These are phyloP conservation scores for Sorex araneus DNA, from an alignment of 2,113 vertebrate genomes.

Conservation along the genomic window DNA sequence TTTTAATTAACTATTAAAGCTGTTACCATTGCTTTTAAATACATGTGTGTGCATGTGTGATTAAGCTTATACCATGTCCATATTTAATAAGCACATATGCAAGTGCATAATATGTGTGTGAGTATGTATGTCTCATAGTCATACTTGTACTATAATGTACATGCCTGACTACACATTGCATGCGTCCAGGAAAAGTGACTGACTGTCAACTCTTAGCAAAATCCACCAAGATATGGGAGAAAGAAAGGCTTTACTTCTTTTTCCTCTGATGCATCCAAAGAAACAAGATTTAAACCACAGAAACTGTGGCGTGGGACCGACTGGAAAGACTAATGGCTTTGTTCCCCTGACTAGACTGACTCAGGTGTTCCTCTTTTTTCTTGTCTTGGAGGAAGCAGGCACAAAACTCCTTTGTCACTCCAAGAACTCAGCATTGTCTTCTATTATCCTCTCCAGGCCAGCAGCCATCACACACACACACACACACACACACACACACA, in stretches of 20 bases:
- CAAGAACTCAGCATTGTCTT: conserved; percentile 86
- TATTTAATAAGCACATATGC: too few relatives aligned
- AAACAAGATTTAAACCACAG: conserved; percentile 68
- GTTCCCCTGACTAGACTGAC: conserved; percentile 74
- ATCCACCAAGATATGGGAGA: conserved; percentile 2
- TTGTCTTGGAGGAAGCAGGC: conserved; percentile 75
- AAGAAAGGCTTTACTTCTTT: neutral
- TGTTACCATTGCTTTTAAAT: conserved; percentile 33
- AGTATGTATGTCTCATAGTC: neutral
- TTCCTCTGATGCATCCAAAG: conserved; percentile 43
- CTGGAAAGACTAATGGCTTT: conserved; percentile 78
- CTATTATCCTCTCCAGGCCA: conserved; percentile 79
- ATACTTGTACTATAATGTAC: neutral
- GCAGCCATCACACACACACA: conserved; percentile 75
- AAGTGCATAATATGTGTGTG: too few relatives aligned
- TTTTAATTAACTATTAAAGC: neutral
- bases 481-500: too few relatives aligned
- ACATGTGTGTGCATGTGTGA: neutral
- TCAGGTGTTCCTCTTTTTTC: conserved; percentile 80
- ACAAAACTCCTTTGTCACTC: conserved; percentile 88
- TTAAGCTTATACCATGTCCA: neutral
- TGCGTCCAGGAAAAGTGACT: neutral
- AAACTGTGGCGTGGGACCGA: conserved; percentile 71
- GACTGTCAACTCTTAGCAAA: conserved; percentile 53
- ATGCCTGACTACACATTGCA: too few relatives aligned